Percentiles rank a stretch among this genome's conserved stretches.
These are phyloP conservation scores for Heterotis niloticus DNA, from an alignment of 2,113 vertebrate genomes.

Conservation along the genomic window DNA sequence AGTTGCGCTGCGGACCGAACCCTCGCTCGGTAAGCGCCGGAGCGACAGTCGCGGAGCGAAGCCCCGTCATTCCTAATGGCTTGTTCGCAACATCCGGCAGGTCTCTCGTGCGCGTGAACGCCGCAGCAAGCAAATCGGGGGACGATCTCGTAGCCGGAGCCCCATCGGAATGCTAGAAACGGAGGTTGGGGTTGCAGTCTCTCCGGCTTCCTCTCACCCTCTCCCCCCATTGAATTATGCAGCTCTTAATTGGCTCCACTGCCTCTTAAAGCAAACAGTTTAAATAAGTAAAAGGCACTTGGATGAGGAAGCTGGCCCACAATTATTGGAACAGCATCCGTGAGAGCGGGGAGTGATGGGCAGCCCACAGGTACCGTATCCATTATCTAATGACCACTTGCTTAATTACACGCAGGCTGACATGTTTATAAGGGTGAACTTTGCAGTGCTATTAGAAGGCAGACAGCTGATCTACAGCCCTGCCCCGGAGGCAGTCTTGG, in stretches of 20 bases:
- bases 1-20: not conserved
- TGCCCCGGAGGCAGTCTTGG: slow-evolving; percentile 75
- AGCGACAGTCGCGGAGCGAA: slow-evolving; percentile 37
- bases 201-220: slow-evolving; percentile 19
- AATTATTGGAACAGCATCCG: slow-evolving; percentile 75
- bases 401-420: slow-evolving; percentile 87
- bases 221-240: slow-evolving; percentile 60
- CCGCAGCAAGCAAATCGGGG: slow-evolving; percentile 20
- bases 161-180: slow-evolving; percentile 39
- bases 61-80: slow-evolving; percentile 33
- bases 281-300: slow-evolving; percentile 73
- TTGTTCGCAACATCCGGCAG: slow-evolving; percentile 41
- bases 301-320: slow-evolving; percentile 60
- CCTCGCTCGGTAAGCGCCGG: not conserved
- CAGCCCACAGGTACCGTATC: slow-evolving; percentile 78
- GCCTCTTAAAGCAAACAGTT: slow-evolving; percentile 71
- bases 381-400: slow-evolving; percentile 83
- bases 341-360: slow-evolving; percentile 68
- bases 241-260: slow-evolving; percentile 66
- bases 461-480: slow-evolving; percentile 73
- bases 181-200: not conserved
- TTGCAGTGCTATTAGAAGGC: slow-evolving; percentile 83
- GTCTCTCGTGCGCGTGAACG: slow-evolving; percentile 19
- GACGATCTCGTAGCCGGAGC: slow-evolving; percentile 28
- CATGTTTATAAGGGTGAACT: slow-evolving; percentile 99